Conservation (phyloP, 2,888 invertebrate genomes). For the Acleris emargana region DNA sequence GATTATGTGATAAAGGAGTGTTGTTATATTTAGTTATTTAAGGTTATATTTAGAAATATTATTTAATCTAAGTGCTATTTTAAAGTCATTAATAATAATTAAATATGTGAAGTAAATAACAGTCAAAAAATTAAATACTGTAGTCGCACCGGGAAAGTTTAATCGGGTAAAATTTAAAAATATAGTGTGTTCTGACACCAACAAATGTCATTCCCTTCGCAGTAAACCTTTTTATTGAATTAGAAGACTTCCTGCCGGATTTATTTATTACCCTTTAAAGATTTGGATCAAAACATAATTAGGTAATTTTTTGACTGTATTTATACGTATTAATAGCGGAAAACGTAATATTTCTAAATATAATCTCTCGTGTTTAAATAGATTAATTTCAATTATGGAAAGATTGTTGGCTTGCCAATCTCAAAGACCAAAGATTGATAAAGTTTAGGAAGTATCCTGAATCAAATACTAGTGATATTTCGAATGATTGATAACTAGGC, state of each 20-base stretch:
- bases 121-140: no score
- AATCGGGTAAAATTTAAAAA: no score
- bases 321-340: neutral
- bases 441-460: neutral
- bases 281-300: neutral
- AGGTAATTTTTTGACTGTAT: neutral
- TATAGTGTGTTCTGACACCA: no score
- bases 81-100: no score
- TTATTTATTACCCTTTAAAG: no score
- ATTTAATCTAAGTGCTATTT: neutral
- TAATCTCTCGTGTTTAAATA: neutral
- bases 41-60: conserved; percentile 18
- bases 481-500: no score
- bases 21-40: conserved; percentile 56
- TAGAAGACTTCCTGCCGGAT: no score
- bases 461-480: neutral
- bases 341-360: conserved; percentile 1
- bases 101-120: no score
- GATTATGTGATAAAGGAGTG: conserved; percentile 67
- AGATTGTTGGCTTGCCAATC: conserved; percentile 17
- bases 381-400: conserved; percentile 4
- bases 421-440: conserved; percentile 10
- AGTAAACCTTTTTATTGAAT: no score
- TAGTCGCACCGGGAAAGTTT: no score
- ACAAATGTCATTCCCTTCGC: no score